These are phyloP conservation scores for Pocillopora meandrina DNA, from an alignment of 92 coral and sea anemone species.

Conservation along the genomic window DNA sequence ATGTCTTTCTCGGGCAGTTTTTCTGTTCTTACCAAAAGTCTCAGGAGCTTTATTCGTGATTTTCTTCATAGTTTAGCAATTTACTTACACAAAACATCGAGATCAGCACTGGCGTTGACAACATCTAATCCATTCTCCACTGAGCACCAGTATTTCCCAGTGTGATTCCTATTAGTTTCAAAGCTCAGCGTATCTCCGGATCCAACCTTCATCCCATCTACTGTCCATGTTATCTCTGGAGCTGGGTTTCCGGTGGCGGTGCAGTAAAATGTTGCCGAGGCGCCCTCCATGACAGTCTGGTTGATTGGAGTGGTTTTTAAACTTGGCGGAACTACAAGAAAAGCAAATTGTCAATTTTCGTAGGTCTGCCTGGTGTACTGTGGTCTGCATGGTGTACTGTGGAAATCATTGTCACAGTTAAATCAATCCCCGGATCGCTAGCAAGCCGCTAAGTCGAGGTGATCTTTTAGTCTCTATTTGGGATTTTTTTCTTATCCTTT, in stretches of 20 bases:
- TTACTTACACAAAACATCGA: not conserved
- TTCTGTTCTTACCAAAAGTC: too few relatives aligned
- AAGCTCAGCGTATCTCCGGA: not conserved
- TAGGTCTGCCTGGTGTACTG: too few relatives aligned
- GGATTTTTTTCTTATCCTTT: too few relatives aligned
- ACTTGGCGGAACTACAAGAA: constrained; percentile 5
- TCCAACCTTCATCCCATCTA: not conserved
- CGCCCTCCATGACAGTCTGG: not conserved
- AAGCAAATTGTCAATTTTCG: too few relatives aligned
- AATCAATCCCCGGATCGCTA: too few relatives aligned
- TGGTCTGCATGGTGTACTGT: too few relatives aligned
- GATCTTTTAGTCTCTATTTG: too few relatives aligned
- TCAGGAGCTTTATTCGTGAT: too few relatives aligned
- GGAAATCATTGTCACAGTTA: too few relatives aligned
- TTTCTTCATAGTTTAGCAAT: not conserved
- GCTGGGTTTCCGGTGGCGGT: not conserved
- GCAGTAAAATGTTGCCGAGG: not conserved
- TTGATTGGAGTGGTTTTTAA: not conserved
- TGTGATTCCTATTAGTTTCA: not conserved
- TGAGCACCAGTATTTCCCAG: constrained; percentile 19
- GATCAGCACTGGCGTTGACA: not conserved
- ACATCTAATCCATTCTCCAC: not conserved
- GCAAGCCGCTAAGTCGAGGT: too few relatives aligned
- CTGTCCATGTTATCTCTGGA: not conserved
- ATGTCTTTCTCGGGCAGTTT: not conserved